These are phyloP conservation scores for Athalia cordata DNA, from an alignment of 2,888 invertebrate species.

Conservation along the genomic window DNA sequence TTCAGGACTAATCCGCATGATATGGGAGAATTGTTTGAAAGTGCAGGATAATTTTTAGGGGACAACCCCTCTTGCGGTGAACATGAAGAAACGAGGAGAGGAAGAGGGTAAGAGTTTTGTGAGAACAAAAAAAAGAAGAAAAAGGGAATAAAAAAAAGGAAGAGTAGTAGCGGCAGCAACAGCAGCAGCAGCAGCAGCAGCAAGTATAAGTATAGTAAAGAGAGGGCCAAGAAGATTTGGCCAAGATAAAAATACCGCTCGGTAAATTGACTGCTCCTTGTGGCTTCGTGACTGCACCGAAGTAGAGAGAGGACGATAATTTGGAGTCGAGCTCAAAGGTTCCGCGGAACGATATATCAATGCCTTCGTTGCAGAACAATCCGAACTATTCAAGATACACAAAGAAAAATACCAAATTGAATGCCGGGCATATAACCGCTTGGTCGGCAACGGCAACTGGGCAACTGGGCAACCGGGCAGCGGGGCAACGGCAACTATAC, in stretches of 20 bases:
- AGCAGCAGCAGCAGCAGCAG: conserved; percentile 41
- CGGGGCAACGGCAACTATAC: conserved; percentile 49
- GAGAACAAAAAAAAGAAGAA: conserved; percentile 5
- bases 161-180: conserved; percentile 44
- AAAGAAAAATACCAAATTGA: conserved; percentile 74
- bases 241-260: conserved; percentile 57
- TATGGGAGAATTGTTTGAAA: too few species aligned
- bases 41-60: too few species aligned
- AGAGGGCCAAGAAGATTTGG: conserved; percentile 48
- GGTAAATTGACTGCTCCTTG: conserved; percentile 71
- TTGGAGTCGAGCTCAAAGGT: conserved; percentile 68
- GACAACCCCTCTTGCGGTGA: neutral
- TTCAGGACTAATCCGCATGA: too few species aligned
- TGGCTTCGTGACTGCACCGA: conserved; percentile 30
- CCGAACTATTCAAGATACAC: conserved; percentile 73
- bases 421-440: conserved; percentile 70
- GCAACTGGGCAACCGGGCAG: neutral
- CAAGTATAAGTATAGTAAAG: conserved; percentile 47
- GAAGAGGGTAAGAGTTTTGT: neutral
- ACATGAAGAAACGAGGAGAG: neutral
- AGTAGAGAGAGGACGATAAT: conserved; percentile 70
- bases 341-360: conserved; percentile 74
- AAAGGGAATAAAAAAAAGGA: conserved; percentile 43
- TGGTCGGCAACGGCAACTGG: conserved; percentile 47
- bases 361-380: conserved; percentile 73